Conservation (phyloP, 1,140 invertebrate species). For the Galleria mellonella region DNA sequence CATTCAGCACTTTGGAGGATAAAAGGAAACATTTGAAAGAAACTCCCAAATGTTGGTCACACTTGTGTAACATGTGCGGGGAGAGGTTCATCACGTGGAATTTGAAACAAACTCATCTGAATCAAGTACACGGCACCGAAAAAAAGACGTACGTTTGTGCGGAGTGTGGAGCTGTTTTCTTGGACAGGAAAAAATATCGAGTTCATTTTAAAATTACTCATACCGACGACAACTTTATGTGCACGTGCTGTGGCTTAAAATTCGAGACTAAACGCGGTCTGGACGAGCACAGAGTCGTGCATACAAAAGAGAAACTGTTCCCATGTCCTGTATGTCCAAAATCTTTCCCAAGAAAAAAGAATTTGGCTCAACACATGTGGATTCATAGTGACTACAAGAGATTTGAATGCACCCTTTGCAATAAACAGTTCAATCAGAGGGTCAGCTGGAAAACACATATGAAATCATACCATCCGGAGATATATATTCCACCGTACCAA, state of each 20-base stretch:
- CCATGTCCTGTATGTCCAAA: slow-evolving; percentile 64
- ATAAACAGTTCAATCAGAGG: slow-evolving; percentile 72
- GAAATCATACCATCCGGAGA: slow-evolving; percentile 52
- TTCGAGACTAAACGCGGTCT: slow-evolving; percentile 43
- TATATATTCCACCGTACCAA: slow-evolving; percentile 24
- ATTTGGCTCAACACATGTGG: slow-evolving; percentile 71
- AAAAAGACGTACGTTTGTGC: slow-evolving; percentile 34
- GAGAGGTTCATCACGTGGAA: slow-evolving; percentile 26
- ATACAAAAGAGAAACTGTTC: slow-evolving; percentile 53
- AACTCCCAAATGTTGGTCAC: slow-evolving; percentile 19
- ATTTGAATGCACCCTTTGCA: slow-evolving; percentile 67
- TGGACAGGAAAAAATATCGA: slow-evolving; percentile 36
- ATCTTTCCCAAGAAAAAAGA: slow-evolving; percentile 70
- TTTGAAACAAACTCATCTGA: slow-evolving; percentile 20
- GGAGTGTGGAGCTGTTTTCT: slow-evolving; percentile 36
- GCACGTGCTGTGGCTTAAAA: slow-evolving; percentile 43
- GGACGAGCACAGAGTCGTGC: slow-evolving; percentile 41
- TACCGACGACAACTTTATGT: slow-evolving; percentile 38
- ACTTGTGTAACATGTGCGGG: slow-evolving; percentile 23
- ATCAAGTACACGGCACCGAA: slow-evolving; percentile 14
- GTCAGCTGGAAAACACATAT: slow-evolving; percentile 60
- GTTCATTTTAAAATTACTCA: slow-evolving; percentile 46
- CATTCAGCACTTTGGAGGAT: slow-evolving; percentile 18
- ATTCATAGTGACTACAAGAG: slow-evolving; percentile 57
- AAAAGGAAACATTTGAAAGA: slow-evolving; percentile 20